Base-by-base conservation (phyloP, 2,888 invertebrate genomes). In the Zhengitettix transpicula region DNA sequence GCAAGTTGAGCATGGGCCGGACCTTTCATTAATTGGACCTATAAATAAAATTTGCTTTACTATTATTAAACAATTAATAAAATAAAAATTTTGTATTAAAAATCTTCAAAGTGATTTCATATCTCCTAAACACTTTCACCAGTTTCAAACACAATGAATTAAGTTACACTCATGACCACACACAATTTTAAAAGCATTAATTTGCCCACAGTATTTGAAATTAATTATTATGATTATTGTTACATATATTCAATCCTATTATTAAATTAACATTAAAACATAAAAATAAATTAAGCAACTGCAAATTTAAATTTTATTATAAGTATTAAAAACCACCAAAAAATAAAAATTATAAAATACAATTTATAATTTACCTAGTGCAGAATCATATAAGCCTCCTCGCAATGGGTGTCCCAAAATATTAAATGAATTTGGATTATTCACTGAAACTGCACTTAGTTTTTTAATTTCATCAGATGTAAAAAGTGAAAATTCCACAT, bases 371-470 rank as follows among this genome's bases (percentile, higher is more conserved):
- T 2, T 54, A 78, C 92, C 98, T 72, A 98, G 75, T 3, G 80
- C 77, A 57, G 83, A 81, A 72, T 99, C 98, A 72, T 98, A 94
- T 0, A 98, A 75, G n/a, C 98, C 98, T 40, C 89, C 89, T 58
- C 80, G 77, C 8, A 84, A 75, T 1, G 94, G 83, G 74, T 94
- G 88, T 0, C 89, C 89, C 64, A 96, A 75, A 0, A 81, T 73
- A 74, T 95, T 92, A 69, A 95, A 89, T 14, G 87, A 82, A 52
- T 84, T 71, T 0, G 87, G 81, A 52, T 89, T 90, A 2, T 82
- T 81, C 52, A 97, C 81, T 74, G 90, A 87, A 0, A 81, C 79
- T 0, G 91, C 89, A 74, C 92, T 90, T 15, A 95, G 74, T 65
- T 85, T 83, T 67, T 77, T 79, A 12, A 94, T 80, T 68, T 95